Percentiles rank a stretch among this genome's conserved stretches.
phyloP scores from a whole-genome alignment of 2,888 invertebrate genomes.

The Euzetes globulus region DNA sequence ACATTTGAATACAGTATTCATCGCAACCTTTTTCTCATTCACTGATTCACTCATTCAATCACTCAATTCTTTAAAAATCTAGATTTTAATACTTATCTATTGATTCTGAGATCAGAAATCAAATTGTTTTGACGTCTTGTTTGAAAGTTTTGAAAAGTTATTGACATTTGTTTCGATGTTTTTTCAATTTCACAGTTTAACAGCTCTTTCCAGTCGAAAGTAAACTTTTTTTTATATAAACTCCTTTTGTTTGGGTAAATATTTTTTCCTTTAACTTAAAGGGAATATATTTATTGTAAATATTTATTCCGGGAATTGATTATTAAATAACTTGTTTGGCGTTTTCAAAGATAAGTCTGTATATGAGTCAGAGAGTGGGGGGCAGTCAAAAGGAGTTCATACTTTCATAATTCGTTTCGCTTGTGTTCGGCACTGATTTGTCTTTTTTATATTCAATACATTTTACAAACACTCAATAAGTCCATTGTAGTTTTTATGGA shows the following conservation, averaged over 20 bases:
- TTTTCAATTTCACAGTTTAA: background rate
- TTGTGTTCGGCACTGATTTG: background rate
- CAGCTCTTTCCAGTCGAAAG: background rate
- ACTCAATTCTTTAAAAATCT: no score
- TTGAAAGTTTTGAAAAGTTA: background rate
- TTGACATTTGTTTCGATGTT: slow-evolving; percentile 7
- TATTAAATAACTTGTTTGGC: background rate
- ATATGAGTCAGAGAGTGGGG: background rate
- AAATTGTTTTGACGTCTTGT: slow-evolving; percentile 3
- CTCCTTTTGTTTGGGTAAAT: background rate
- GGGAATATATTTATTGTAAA: background rate
- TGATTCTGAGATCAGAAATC: background rate
- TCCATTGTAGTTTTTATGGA: background rate
- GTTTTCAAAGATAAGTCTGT: background rate
- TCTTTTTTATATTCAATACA: background rate
- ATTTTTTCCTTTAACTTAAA: background rate
- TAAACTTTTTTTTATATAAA: background rate
- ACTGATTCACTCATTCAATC: background rate
- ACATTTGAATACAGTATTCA: background rate
- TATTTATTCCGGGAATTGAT: slow-evolving; percentile 20
- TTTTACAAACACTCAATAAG: background rate
- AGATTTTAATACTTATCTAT: background rate
- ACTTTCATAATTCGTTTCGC: no score
- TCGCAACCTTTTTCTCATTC: background rate
- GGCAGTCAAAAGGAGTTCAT: background rate